A percentile compares a stretch with the other conserved stretches of the same genome.
phyloP scores from a whole-genome alignment of 2,888 invertebrate genomes.

The Melipona bicolor region DNA sequence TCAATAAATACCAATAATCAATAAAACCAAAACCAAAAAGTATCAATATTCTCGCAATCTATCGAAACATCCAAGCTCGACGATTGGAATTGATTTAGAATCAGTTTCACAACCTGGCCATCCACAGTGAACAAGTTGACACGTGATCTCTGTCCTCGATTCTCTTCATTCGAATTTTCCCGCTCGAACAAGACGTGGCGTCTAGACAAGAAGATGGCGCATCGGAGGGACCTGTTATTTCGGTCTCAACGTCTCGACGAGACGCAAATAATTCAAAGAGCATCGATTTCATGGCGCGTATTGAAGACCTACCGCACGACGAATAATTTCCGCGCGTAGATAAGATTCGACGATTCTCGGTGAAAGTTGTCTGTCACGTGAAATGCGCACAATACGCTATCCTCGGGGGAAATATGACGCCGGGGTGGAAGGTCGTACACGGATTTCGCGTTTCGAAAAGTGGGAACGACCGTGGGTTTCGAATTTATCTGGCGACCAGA shows the following conservation, averaged over 20 bases:
- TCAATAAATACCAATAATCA: background rate
- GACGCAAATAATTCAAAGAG: too few species aligned
- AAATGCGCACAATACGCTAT: constrained; percentile 42
- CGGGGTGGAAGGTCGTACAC: constrained; percentile 42
- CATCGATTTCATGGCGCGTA: background rate
- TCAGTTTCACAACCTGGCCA: background rate
- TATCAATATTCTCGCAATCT: background rate
- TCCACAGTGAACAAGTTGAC: background rate
- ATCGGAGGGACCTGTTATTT: too few species aligned
- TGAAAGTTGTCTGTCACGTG: background rate
- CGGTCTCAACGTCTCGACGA: too few species aligned
- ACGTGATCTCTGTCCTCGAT: background rate
- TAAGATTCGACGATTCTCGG: constrained; percentile 49
- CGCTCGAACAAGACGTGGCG: background rate
- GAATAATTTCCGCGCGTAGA: constrained; percentile 8
- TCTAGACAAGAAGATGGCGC: too few species aligned
- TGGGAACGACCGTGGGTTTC: constrained; percentile 40
- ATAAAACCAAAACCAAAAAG: background rate
- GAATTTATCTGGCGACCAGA: constrained; percentile 54
- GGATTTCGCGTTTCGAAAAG: constrained; percentile 64
- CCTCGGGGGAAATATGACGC: constrained; percentile 34
- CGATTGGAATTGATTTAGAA: background rate
- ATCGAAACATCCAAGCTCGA: background rate
- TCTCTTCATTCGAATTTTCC: background rate
- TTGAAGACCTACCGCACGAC: background rate